Evolutionary conservation across 2,888 invertebrate genomes (phyloP), one percentile per base, ranked within the genome.

Genomic region (Eupithecia centaureata): DNA sequence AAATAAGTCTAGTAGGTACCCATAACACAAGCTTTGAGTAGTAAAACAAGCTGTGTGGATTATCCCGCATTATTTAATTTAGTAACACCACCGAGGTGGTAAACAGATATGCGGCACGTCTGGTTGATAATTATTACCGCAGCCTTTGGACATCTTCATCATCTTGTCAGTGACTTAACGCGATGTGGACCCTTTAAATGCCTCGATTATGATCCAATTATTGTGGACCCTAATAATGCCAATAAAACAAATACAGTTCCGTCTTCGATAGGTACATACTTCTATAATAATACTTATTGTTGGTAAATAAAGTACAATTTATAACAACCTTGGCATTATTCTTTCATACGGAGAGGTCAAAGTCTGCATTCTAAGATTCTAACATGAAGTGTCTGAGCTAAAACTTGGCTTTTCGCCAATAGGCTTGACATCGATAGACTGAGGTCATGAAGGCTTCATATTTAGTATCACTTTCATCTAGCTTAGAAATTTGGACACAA

Each of bases 311-410:
- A n/a, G 27, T 8, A 56, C 32, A 30, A 3, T 25, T 27, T 13
- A 27, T 5, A 30, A 27, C 18, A 64, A 65, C 68, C 65, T 68
- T 68, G 59, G 51, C 61, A 65, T 61, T 62, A 65, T 65, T 62
- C 61, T 52, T 63, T 57, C 32, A 22, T 51, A 61, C 35, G 35
- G 57, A 58, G 57, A 47, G 58, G 61, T 65, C 61, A 52, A 63
- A 64, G 60, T 54, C 61, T 57, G 35, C 67, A 60, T 35, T 61
- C 56, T 65, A 69, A 59, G 65, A 65, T 54, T 65, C 32, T 54
- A 65, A 56, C 65, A 57, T 68, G 42, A 64, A 65, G 64, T 58
- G 61, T 28, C 27, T 63, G 2, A 3, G 52, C 5, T 15, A n/a
- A 28, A 2, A 54, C 58, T 58, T 65, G 68, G 68, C 68, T 47